Base-by-base conservation (phyloP, 2,113 vertebrate genomes). In the Pseudonaja textilis region DNA sequence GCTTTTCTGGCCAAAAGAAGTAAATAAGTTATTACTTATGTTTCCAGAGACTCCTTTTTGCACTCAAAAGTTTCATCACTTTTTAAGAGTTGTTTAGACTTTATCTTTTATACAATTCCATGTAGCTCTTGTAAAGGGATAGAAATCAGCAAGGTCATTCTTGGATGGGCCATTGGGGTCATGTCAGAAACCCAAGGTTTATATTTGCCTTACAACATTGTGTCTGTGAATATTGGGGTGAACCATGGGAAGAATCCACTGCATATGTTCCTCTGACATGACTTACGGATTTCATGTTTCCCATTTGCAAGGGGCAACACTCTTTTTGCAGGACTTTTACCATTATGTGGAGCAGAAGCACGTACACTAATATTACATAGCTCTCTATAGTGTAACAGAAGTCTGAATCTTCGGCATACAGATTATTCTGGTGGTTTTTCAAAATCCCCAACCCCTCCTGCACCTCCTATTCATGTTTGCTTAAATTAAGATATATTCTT, bases 401-500 rank as follows among this genome's bases (percentile, higher is more conserved):
- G 47, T 89, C 81, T 59, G 54, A 96, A 57, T 93, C 55, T 50
- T 50, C 93, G 89, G 39, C 88, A 94, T 91, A 87, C 18, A 59
- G 45, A 74, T 93, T 61, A 89, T 86, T 93, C 20, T 39, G 86
- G 1, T 92, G n/a, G 45, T 92, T 20, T 91, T 69, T 69, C 29
- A 34, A 69, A 5, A 29, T 29, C 14, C 3, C 34, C 2, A 1
- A 39, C 18, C 7, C n/a, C 74, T 42, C 34, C 18, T 42, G 16
- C 7, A 42, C 7, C 93, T 96, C 74, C 89, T 93, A 91, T 57
- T 93, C 91, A 2, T 8, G 89, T 89, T 95, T 90, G 88, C 87
- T 95, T 94, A 96, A 95, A 96, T 94, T 94, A 93, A 94, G 94
- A 93, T 85, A 1, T 52, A 95, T 94, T 96, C 90, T 91, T 93